These are phyloP conservation scores for Eupsilia transversa DNA, from an alignment of 2,888 invertebrate genomes.

Conservation along the genomic window DNA sequence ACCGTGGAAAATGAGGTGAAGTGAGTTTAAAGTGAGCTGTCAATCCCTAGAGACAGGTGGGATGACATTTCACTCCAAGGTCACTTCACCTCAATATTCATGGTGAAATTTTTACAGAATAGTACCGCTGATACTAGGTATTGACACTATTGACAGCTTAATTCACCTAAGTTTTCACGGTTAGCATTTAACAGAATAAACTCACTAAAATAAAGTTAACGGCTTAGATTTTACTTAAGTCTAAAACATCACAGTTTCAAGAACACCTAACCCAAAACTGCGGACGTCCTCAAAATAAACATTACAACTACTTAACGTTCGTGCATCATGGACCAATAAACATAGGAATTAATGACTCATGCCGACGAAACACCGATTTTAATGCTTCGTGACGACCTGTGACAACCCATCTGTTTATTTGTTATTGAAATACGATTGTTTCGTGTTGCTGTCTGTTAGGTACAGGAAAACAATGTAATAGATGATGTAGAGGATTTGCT, in stretches of 20 bases:
- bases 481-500: conserved; percentile 23
- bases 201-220: background rate
- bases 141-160: too few relatives aligned
- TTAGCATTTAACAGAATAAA: background rate
- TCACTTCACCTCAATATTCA: background rate
- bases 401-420: conserved; percentile 79
- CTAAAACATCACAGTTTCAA: background rate
- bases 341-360: conserved; percentile 86
- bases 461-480: conserved; percentile 49
- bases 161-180: too few relatives aligned
- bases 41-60: too few relatives aligned
- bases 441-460: conserved; percentile 65
- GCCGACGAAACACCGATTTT: conserved; percentile 86
- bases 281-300: conserved; percentile 61
- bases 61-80: too few relatives aligned
- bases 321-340: conserved; percentile 84
- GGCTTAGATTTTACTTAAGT: background rate
- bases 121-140: too few relatives aligned
- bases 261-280: conserved; percentile 40
- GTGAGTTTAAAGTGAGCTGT: too few relatives aligned
- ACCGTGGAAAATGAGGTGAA: too few relatives aligned
- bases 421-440: conserved; percentile 71
- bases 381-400: conserved; percentile 85
- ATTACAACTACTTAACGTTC: conserved; percentile 72
- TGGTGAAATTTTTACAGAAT: background rate